Conservation (phyloP, 1,140 invertebrate genomes). For the Platorchestia sp. region DNA sequence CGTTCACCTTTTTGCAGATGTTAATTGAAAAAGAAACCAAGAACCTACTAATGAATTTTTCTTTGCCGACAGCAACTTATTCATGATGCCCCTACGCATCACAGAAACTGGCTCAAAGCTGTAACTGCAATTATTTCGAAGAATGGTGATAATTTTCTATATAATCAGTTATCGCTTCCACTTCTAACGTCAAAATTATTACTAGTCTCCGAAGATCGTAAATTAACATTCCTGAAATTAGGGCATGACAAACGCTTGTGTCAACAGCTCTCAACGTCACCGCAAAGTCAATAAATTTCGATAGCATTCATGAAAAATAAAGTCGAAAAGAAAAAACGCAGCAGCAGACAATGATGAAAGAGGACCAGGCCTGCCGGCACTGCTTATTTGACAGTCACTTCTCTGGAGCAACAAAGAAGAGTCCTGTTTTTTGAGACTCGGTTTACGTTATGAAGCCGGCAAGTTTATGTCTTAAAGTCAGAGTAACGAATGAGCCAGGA, state of each 20-base stretch:
- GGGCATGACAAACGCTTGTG: neutral
- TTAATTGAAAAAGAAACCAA: neutral
- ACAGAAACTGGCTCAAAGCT: neutral
- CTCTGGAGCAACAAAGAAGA: slow-evolving; percentile 1
- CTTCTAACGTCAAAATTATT: neutral
- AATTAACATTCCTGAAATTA: neutral
- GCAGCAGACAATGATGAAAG: neutral
- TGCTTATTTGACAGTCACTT: slow-evolving; percentile 47
- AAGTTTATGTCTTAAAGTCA: slow-evolving; percentile 52
- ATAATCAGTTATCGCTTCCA: neutral
- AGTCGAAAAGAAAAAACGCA: neutral
- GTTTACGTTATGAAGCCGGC: slow-evolving; percentile 50
- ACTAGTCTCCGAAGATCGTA: neutral
- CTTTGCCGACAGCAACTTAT: neutral
- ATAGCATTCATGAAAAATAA: neutral
- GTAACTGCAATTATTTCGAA: neutral
- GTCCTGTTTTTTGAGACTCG: slow-evolving; percentile 30
- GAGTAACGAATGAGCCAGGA: slow-evolving; percentile 35
- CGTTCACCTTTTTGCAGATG: too few relatives aligned
- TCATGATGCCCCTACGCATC: neutral
- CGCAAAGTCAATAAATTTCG: slow-evolving; percentile 7
- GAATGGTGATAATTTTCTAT: neutral
- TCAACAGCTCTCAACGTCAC: neutral
- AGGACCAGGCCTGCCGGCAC: slow-evolving; percentile 1
- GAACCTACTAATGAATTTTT: neutral